Evolutionary conservation across 2,797 vertebrate genomes (phyloP).

Genomic region (Crypturellus tataupa): DNA sequence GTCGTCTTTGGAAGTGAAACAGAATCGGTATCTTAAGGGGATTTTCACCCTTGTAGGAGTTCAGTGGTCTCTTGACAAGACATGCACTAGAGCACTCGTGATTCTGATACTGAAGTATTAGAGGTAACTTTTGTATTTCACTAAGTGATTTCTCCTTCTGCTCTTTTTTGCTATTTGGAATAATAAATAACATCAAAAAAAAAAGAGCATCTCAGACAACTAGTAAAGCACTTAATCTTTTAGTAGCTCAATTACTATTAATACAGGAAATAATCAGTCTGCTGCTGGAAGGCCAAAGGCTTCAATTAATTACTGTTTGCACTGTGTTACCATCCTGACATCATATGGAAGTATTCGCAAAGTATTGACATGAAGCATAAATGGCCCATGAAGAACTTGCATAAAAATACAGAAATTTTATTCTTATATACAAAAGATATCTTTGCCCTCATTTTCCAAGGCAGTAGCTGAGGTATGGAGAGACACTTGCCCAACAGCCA

Average conservation of each 20-base stretch:
- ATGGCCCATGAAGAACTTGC: background rate
- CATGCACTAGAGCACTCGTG: slow-evolving; percentile 83
- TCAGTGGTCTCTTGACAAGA: slow-evolving; percentile 73
- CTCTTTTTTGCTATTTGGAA: slow-evolving; percentile 60
- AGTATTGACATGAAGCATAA: background rate
- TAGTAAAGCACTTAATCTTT: background rate
- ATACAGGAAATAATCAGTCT: background rate
- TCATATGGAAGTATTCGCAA: background rate
- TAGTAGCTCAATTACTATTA: background rate
- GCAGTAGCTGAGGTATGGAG: background rate
- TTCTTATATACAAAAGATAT: fast-evolving
- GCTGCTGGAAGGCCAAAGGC: background rate
- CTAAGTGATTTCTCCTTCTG: background rate
- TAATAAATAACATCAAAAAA: background rate
- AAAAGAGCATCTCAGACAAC: background rate
- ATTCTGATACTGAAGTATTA: slow-evolving; percentile 51
- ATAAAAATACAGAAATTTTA: background rate
- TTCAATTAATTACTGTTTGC: background rate
- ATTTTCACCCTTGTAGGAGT: slow-evolving; percentile 84
- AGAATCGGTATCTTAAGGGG: slow-evolving; percentile 89
- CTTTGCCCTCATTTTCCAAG: background rate
- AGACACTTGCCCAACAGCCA: background rate
- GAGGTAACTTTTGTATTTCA: slow-evolving; percentile 4
- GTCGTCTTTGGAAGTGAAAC: slow-evolving; percentile 87
- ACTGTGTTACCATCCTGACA: background rate